These are phyloP conservation scores for Nylanderia fulva DNA, from an alignment of 1,140 invertebrate species.

Conservation along the genomic window DNA sequence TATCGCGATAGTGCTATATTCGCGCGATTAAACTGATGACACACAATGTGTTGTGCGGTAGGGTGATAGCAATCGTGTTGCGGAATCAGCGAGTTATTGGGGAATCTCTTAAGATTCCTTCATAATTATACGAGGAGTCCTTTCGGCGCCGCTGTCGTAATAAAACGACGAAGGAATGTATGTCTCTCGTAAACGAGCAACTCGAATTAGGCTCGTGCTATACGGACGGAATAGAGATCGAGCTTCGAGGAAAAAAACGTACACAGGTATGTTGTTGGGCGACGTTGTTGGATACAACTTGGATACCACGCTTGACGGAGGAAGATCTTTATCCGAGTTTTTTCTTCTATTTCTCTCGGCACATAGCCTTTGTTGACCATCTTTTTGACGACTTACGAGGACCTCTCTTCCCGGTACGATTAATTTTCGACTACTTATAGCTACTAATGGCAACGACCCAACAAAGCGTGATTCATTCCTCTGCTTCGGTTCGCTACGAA, in stretches of 20 bases:
- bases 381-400: conserved; percentile 23
- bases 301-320: conserved; percentile 14
- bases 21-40: background rate
- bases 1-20: background rate
- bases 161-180: conserved; percentile 13
- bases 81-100: background rate
- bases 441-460: background rate
- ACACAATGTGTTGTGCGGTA: background rate
- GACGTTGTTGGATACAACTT: background rate
- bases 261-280: background rate
- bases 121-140: conserved; percentile 2
- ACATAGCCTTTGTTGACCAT: conserved; percentile 2
- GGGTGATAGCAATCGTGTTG: background rate
- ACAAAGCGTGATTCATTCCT: background rate
- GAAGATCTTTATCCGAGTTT: conserved; percentile 48
- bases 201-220: conserved; percentile 29
- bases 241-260: background rate
- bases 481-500: background rate
- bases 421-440: conserved; percentile 3
- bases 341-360: background rate
- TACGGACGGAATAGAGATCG: conserved; percentile 43
- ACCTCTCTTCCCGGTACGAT: background rate
- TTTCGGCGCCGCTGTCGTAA: background rate
- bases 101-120: background rate
- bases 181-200: background rate